Percentiles rank a stretch among this genome's conserved stretches.
These are phyloP conservation scores for Bombus impatiens DNA, from an alignment of 1,140 invertebrate species.

Conservation along the genomic window DNA sequence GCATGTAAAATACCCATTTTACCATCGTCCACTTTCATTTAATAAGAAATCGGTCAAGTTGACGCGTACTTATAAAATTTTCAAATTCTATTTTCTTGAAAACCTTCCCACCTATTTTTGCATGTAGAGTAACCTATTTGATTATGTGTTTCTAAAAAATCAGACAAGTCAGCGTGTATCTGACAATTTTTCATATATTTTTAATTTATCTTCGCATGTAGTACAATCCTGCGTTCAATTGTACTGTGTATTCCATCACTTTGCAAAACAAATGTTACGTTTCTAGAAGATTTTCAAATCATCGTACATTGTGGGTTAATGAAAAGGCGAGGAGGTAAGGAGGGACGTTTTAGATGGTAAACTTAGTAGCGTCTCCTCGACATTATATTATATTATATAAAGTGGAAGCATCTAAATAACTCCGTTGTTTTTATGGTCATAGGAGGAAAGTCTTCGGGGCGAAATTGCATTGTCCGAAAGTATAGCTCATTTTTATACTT, in stretches of 20 bases:
- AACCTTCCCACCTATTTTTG: background rate
- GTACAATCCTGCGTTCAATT: no score
- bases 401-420: conserved; percentile 16
- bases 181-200: background rate
- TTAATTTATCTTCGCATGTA: background rate
- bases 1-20: background rate
- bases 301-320: background rate
- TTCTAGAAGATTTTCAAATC: background rate
- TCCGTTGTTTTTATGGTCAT: conserved; percentile 23
- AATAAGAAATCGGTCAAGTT: no score
- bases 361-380: conserved; percentile 8
- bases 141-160: no score
- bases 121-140: background rate
- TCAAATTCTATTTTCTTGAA: background rate
- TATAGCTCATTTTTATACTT: conserved; percentile 29
- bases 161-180: no score
- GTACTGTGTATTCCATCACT: no score
- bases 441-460: conserved; percentile 8
- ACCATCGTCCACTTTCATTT: no score
- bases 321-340: background rate
- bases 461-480: conserved; percentile 25
- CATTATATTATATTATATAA: conserved; percentile 24
- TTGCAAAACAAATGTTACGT: background rate
- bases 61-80: background rate
- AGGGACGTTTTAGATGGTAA: background rate